These are phyloP conservation scores for Stegodyphus mimosarum DNA, from an alignment of 1,140 invertebrate genomes.

Conservation along the genomic window DNA sequence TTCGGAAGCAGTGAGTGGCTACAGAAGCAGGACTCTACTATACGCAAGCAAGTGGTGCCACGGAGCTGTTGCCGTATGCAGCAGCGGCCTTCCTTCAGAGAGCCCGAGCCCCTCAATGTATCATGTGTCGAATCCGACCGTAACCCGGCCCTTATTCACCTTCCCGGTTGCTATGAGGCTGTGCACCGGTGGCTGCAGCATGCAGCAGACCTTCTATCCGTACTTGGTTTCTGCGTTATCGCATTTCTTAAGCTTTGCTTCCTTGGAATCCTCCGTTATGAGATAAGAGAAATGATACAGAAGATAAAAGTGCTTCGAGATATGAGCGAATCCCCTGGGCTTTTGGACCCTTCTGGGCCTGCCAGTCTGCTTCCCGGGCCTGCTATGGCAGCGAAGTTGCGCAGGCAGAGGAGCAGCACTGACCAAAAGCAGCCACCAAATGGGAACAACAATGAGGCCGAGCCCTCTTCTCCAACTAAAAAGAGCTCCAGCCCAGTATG, in stretches of 20 bases:
- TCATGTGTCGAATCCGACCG: constrained; percentile 46
- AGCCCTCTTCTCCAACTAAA: constrained; percentile 24
- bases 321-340: constrained; percentile 65
- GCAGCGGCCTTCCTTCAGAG: background rate
- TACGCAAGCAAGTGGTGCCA: constrained; percentile 59
- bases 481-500: constrained; percentile 53
- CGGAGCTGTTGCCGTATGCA: constrained; percentile 61
- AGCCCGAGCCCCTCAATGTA: constrained; percentile 27
- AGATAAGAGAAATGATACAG: constrained; percentile 90
- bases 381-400: constrained; percentile 35
- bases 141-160: constrained; percentile 34
- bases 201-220: constrained; percentile 83
- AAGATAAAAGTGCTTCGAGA: constrained; percentile 78
- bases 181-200: constrained; percentile 79
- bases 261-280: constrained; percentile 84
- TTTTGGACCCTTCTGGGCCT: constrained; percentile 43
- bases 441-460: constrained; percentile 50
- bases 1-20: constrained; percentile 68
- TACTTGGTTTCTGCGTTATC: constrained; percentile 88
- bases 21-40: constrained; percentile 7
- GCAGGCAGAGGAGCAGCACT: constrained; percentile 23
- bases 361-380: constrained; percentile 34
- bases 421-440: constrained; percentile 18
- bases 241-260: constrained; percentile 91
- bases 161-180: constrained; percentile 76